Percentiles rank a stretch among this genome's conserved stretches.
Conservation (phyloP, 2,113 vertebrate species). For the Calypte anna region DNA sequence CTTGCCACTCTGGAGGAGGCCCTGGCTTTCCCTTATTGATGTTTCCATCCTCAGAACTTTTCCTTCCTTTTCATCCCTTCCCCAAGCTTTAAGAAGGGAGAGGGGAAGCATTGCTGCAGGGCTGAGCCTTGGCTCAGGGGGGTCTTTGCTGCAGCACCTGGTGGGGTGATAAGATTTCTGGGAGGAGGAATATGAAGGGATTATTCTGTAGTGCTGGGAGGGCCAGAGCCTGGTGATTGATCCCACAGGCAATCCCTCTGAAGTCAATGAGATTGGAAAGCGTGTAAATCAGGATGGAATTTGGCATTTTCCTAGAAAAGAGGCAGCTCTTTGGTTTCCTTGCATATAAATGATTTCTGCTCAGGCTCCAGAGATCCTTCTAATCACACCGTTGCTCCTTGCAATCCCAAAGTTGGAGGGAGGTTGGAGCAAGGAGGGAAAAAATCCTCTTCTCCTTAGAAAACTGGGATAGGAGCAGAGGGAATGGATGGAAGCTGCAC, state of each 20-base stretch:
- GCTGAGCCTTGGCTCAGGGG: fast-evolving
- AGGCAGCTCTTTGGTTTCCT: background rate
- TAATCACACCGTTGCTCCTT: background rate
- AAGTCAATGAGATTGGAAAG: slow-evolving; percentile 38
- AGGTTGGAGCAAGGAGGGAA: too few relatives aligned
- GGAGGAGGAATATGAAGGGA: background rate
- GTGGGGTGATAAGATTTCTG: background rate
- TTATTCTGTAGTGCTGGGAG: background rate
- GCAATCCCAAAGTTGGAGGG: background rate
- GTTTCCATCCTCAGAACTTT: background rate
- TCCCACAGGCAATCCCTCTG: background rate
- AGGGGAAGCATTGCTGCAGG: background rate
- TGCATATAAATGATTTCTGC: slow-evolving; percentile 8
- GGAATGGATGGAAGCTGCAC: too few relatives aligned
- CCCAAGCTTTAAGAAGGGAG: background rate
- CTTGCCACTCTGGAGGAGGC: too few relatives aligned
- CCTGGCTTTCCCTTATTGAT: too few relatives aligned
- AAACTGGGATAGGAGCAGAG: too few relatives aligned
- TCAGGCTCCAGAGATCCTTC: background rate
- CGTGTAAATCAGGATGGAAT: background rate
- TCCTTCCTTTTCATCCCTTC: background rate
- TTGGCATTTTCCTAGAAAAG: background rate
- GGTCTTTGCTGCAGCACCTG: background rate
- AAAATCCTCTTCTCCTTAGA: too few relatives aligned
- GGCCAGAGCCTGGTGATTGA: background rate